Evolutionary conservation across 1,140 invertebrate species (phyloP).

Genomic region (Reticulitermes speratus): DNA sequence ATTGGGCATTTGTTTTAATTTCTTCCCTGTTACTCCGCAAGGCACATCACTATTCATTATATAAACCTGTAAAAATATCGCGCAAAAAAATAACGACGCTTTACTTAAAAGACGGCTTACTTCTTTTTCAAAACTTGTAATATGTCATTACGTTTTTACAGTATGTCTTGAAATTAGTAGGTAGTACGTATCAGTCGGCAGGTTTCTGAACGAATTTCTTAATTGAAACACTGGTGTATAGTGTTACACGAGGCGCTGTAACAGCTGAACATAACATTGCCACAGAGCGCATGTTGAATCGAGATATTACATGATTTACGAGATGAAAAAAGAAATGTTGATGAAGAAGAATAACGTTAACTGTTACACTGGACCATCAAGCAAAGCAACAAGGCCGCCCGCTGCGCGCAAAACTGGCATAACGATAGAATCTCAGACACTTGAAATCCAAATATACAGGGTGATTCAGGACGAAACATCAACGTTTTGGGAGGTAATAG

Average conservation of each 20-base stretch:
- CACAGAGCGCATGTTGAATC: background rate
- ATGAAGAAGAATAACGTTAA: background rate
- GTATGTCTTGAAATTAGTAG: background rate
- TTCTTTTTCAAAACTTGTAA: background rate
- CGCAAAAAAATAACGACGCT: background rate
- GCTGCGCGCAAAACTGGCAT: background rate
- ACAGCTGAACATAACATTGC: background rate
- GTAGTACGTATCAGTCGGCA: background rate
- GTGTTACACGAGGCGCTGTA: background rate
- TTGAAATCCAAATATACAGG: background rate
- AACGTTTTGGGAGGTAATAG: too few species aligned
- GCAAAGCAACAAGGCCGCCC: background rate
- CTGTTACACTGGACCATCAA: background rate
- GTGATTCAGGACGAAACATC: too few species aligned
- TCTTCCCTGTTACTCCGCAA: too few species aligned
- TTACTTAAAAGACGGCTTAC: background rate
- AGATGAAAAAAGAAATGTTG: background rate
- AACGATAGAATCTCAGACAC: background rate
- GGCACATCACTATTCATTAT: background rate
- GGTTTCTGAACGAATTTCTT: background rate
- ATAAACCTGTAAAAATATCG: background rate
- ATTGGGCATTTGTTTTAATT: too few species aligned
- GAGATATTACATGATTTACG: slow-evolving; percentile 3
- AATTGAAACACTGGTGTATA: background rate
- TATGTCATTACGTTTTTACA: background rate